Evolutionary conservation across 2,113 vertebrate species (phyloP).

Genomic region (Notiomystis cincta): DNA sequence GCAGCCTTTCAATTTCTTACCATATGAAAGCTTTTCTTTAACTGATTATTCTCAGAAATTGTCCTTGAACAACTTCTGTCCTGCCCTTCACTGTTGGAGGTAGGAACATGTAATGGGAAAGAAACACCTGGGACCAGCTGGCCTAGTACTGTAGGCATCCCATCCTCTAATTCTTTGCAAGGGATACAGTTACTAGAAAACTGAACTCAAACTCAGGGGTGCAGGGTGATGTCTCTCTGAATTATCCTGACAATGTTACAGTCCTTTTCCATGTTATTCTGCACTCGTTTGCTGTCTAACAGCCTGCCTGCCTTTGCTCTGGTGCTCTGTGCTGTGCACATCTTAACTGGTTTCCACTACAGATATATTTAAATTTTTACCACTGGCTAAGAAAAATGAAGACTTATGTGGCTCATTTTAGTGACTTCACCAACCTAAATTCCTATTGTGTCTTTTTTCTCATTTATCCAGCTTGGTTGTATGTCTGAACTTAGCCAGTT

Average conservation of each 20-base stretch:
- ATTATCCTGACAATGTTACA: not conserved
- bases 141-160: not conserved
- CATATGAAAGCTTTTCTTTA: not conserved
- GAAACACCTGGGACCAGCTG: constrained; percentile 9
- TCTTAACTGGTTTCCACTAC: not conserved
- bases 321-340: not conserved
- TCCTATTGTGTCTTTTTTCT: not conserved
- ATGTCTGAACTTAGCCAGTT: not conserved
- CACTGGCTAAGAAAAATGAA: not conserved
- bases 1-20: not conserved
- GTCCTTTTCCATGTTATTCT: not conserved
- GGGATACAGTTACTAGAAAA: not conserved
- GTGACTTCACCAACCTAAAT: not conserved
- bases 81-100: not conserved
- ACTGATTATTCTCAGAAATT: not conserved
- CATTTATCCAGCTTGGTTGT: not conserved
- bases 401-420: not conserved
- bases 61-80: not conserved
- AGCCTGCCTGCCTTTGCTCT: not conserved
- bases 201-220: not conserved
- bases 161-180: not conserved
- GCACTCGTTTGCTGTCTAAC: not conserved
- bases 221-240: not conserved
- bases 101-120: not conserved
- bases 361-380: not conserved